Percentiles rank a stretch among this genome's conserved stretches.
phyloP scores from a whole-genome alignment of 2,797 vertebrate species.

The Chiropotes sagulatus region DNA sequence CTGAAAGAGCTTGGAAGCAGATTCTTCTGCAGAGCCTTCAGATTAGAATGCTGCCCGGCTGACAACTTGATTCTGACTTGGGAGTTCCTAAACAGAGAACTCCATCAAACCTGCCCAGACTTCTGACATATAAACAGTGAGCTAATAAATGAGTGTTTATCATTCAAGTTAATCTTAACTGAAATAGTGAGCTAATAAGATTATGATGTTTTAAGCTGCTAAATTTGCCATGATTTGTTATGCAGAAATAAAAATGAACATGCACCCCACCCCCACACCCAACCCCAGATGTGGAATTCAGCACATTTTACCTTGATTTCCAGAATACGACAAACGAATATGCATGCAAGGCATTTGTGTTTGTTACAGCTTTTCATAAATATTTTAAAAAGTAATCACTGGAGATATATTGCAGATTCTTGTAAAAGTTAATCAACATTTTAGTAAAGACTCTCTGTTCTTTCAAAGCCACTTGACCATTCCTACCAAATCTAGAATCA shows the following conservation, averaged over 20 bases:
- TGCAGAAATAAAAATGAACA: neutral
- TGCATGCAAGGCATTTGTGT: neutral
- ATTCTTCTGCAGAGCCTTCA: neutral
- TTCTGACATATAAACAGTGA: neutral
- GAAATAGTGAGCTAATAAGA: neutral
- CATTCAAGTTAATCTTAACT: neutral
- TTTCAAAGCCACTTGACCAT: neutral
- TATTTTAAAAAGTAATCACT: neutral
- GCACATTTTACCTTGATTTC: neutral
- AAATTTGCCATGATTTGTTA: neutral
- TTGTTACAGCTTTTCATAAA: slow-evolving; percentile 17
- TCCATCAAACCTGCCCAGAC: neutral
- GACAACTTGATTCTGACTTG: neutral
- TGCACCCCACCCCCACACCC: neutral
- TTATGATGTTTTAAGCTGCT: neutral
- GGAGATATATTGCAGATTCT: neutral
- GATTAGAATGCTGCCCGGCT: neutral
- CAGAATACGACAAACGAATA: neutral
- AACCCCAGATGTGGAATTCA: neutral
- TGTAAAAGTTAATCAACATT: neutral
- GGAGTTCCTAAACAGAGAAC: neutral
- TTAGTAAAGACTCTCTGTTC: neutral
- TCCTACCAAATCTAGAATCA: slow-evolving; percentile 1
- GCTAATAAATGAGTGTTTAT: neutral
- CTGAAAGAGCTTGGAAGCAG: neutral